These are phyloP conservation scores for Ypsolopha sequella DNA, from an alignment of 2,888 invertebrate genomes.

Conservation along the genomic window DNA sequence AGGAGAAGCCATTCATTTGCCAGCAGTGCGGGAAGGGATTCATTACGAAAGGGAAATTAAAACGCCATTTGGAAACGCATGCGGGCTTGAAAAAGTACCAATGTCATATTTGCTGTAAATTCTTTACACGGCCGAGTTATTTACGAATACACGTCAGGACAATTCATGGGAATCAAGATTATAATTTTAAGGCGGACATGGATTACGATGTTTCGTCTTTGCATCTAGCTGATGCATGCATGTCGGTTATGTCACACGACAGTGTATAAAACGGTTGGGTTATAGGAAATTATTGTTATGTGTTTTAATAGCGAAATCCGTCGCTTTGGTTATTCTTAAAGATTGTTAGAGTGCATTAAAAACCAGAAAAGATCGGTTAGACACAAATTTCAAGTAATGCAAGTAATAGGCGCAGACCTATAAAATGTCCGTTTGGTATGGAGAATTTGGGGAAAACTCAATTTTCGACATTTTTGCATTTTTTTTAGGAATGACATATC, in stretches of 20 bases:
- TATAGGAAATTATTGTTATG: no score
- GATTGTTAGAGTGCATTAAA: no score
- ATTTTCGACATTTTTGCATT: no score
- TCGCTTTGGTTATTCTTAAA: no score
- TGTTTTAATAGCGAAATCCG: no score
- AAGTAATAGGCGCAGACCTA: no score
- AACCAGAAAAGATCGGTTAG: no score
- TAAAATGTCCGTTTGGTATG: no score
- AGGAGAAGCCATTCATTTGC: slow-evolving; percentile 55
- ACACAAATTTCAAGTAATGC: no score
- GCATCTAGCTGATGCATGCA: background rate
- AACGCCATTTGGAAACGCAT: slow-evolving; percentile 54
- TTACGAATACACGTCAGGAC: slow-evolving; percentile 52
- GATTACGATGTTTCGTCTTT: slow-evolving; percentile 13
- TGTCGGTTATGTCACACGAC: background rate
- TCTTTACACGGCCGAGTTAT: slow-evolving; percentile 54
- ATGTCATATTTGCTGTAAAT: slow-evolving; percentile 60
- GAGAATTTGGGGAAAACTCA: no score
- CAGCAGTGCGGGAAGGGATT: slow-evolving; percentile 61
- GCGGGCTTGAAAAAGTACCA: slow-evolving; percentile 55
- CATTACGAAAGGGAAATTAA: slow-evolving; percentile 52
- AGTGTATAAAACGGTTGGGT: background rate
- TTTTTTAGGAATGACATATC: no score
- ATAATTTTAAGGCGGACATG: slow-evolving; percentile 37
- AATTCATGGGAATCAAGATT: slow-evolving; percentile 54